phyloP scores from a whole-genome alignment of 2,797 vertebrate genomes.

The Pygocentrus nattereri region DNA sequence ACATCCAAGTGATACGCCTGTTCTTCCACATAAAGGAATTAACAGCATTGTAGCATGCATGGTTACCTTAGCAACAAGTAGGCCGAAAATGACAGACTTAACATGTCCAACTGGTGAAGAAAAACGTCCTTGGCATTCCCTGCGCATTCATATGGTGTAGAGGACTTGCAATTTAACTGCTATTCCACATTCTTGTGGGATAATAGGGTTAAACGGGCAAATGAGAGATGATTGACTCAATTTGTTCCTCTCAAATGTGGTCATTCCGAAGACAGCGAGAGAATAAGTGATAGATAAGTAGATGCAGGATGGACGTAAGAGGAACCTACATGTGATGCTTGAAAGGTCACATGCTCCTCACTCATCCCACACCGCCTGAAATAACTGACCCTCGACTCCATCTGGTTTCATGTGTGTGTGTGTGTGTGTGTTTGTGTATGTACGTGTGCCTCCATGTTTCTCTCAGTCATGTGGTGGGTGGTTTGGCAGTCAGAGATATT shows the following conservation, averaged over 20 bases:
- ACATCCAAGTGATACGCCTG: background rate
- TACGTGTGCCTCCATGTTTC: conserved; percentile 39
- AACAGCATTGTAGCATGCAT: background rate
- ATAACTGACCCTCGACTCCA: conserved; percentile 46
- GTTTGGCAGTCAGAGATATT: conserved; percentile 59
- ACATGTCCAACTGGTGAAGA: background rate
- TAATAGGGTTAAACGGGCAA: background rate
- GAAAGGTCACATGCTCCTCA: conserved; percentile 3
- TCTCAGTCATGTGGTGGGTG: conserved; percentile 51
- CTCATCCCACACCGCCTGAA: conserved; percentile 40
- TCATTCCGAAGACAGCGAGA: background rate
- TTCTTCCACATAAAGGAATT: background rate
- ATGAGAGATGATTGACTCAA: background rate
- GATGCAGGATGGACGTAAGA: conserved; percentile 5
- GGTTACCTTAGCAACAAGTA: background rate
- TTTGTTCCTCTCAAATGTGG: background rate
- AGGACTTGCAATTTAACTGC: background rate
- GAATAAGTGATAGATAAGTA: background rate
- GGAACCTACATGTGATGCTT: conserved; percentile 29
- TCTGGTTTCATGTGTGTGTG: conserved; percentile 33
- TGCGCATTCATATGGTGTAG: background rate
- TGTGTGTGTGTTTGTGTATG: conserved; percentile 29
- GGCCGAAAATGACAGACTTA: background rate
- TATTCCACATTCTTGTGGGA: background rate
- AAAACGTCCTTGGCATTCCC: background rate